Percentiles rank a stretch among this genome's conserved stretches.
phyloP scores from a whole-genome alignment of 2,888 invertebrate genomes.

The Fissipunctia ypsillon region DNA sequence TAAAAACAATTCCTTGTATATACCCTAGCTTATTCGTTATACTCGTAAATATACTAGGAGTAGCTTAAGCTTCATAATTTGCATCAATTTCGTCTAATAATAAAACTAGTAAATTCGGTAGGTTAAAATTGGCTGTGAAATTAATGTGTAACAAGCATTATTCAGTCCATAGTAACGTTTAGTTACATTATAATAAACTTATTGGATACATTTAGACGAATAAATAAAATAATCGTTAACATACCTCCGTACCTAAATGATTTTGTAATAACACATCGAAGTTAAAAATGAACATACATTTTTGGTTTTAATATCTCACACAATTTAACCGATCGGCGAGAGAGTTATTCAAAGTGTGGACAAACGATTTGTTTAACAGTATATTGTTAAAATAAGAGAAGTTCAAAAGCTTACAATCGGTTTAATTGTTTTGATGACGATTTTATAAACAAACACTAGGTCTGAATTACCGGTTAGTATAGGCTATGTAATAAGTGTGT shows the following conservation, averaged over 20 bases:
- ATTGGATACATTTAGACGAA: slow-evolving; percentile 49
- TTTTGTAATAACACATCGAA: slow-evolving; percentile 54
- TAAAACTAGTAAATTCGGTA: slow-evolving; percentile 71
- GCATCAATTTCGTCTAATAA: slow-evolving; percentile 26
- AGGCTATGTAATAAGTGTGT: slow-evolving; percentile 38
- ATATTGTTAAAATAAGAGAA: not conserved
- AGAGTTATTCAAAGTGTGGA: not conserved
- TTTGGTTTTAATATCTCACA: not conserved
- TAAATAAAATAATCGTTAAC: slow-evolving; percentile 50
- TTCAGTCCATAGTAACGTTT: slow-evolving; percentile 78
- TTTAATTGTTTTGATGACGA: slow-evolving; percentile 2
- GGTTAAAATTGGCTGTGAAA: slow-evolving; percentile 88
- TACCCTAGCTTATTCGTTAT: slow-evolving; percentile 20
- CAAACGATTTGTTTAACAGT: not conserved
- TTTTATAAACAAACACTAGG: slow-evolving; percentile 14
- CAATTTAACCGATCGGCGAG: slow-evolving; percentile 2
- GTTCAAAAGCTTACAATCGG: not conserved
- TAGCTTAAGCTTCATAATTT: slow-evolving; percentile 42
- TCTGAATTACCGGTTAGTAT: slow-evolving; percentile 46
- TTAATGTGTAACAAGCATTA: slow-evolving; percentile 79
- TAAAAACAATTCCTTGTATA: slow-evolving; percentile 11
- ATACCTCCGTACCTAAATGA: slow-evolving; percentile 46
- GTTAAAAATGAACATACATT: not conserved
- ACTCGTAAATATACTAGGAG: not conserved
- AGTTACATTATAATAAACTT: slow-evolving; percentile 50